Conservation (phyloP, 2,797 vertebrate genomes). For the Echeneis naucrates region DNA sequence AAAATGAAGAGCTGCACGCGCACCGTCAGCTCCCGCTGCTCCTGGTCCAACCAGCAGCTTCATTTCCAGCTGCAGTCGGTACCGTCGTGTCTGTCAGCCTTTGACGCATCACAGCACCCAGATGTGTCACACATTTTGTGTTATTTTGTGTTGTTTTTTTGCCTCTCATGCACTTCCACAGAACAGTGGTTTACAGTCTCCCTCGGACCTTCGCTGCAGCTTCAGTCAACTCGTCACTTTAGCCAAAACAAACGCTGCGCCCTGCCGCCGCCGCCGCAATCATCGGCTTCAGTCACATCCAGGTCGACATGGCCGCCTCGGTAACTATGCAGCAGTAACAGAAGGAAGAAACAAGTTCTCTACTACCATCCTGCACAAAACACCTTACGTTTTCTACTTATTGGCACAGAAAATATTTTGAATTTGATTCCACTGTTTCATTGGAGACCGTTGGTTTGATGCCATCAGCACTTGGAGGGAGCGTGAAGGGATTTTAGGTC, state of each 20-base stretch:
- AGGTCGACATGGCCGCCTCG: neutral
- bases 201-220: neutral
- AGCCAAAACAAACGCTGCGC: constrained; percentile 6
- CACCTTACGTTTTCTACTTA: too few species aligned
- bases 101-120: neutral
- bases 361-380: neutral
- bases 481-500: too few species aligned
- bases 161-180: constrained; percentile 11
- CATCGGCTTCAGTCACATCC: neutral
- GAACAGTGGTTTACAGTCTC: constrained; percentile 29
- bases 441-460: too few species aligned
- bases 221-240: constrained; percentile 38
- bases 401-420: too few species aligned
- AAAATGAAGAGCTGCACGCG: neutral
- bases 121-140: neutral
- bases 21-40: constrained; percentile 13
- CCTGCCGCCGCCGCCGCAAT: too few species aligned
- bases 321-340: constrained; percentile 30
- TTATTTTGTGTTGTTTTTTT: neutral
- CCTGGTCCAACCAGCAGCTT: neutral
- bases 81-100: too few species aligned
- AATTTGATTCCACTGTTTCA: too few species aligned
- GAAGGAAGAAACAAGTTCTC: neutral
- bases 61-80: neutral
- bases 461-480: too few species aligned